These are phyloP conservation scores for Adelges cooleyi DNA, from an alignment of 1,140 invertebrate species.

Conservation along the genomic window DNA sequence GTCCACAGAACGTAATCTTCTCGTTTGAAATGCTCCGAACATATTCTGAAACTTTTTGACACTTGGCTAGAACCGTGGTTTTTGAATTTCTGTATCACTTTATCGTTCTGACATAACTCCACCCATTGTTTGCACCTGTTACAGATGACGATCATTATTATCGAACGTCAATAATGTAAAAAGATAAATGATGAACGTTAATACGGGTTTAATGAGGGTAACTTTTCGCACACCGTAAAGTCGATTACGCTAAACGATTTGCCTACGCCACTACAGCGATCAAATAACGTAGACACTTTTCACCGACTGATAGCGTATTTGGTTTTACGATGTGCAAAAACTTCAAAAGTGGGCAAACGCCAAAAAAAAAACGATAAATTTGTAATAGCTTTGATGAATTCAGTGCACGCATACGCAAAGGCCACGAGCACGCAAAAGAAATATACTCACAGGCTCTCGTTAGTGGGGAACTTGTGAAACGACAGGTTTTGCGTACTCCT, in stretches of 20 bases:
- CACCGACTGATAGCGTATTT: too few relatives aligned
- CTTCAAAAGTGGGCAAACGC: too few relatives aligned
- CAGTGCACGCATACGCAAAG: too few relatives aligned
- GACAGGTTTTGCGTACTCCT: constrained; percentile 22
- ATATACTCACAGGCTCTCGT: constrained; percentile 6
- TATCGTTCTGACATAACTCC: constrained; percentile 11
- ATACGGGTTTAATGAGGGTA: too few relatives aligned
- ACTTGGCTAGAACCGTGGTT: constrained; percentile 21
- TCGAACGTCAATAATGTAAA: background rate
- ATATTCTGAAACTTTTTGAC: constrained; percentile 22
- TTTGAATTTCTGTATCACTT: constrained; percentile 20
- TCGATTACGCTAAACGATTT: too few relatives aligned
- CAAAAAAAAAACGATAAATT: too few relatives aligned
- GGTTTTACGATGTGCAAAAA: too few relatives aligned
- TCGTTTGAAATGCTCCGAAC: constrained; percentile 13
- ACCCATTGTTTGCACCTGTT: constrained; percentile 21
- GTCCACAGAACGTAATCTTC: constrained; percentile 21
- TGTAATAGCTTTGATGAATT: too few relatives aligned
- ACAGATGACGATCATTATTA: background rate
- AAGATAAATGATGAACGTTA: background rate
- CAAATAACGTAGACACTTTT: too few relatives aligned
- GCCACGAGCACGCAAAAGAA: background rate
- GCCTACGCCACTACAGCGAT: too few relatives aligned
- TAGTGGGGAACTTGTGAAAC: constrained; percentile 24
- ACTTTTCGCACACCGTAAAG: too few relatives aligned